Evolutionary conservation across 2,113 vertebrate species (phyloP).

Genomic region (Thryonomys swinderianus): DNA sequence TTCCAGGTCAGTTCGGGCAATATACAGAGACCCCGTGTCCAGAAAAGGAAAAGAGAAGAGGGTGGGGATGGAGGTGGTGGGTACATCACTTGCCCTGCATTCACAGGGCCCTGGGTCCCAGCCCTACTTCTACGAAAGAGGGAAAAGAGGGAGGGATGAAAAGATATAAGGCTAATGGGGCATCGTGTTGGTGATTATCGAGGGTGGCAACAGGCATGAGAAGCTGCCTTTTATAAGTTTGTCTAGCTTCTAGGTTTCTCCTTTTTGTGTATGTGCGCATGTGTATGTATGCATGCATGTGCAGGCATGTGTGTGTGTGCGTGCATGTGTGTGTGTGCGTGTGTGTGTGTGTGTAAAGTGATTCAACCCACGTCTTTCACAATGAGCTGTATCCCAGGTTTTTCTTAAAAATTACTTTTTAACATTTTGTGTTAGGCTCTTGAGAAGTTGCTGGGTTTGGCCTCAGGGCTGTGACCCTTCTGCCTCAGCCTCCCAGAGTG

Average conservation of each 20-base stretch:
- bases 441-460: not conserved
- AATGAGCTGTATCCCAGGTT: not conserved
- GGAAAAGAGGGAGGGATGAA: not conserved
- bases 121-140: not conserved
- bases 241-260: not conserved
- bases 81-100: not conserved
- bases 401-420: no score
- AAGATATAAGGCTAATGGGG: not conserved
- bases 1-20: not conserved
- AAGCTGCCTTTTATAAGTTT: not conserved
- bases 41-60: not conserved
- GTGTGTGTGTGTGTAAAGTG: not conserved
- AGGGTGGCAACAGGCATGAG: not conserved
- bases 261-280: not conserved
- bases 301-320: no score
- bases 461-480: not conserved
- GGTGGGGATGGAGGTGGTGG: not conserved
- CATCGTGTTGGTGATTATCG: not conserved
- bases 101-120: not conserved
- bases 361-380: not conserved
- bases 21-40: not conserved
- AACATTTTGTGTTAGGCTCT: not conserved
- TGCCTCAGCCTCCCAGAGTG: not conserved
- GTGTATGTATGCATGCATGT: not conserved
- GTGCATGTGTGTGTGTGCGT: not conserved